Base-by-base conservation (phyloP, 2,888 invertebrate genomes). In the Gymnoscelis rufifasciata region DNA sequence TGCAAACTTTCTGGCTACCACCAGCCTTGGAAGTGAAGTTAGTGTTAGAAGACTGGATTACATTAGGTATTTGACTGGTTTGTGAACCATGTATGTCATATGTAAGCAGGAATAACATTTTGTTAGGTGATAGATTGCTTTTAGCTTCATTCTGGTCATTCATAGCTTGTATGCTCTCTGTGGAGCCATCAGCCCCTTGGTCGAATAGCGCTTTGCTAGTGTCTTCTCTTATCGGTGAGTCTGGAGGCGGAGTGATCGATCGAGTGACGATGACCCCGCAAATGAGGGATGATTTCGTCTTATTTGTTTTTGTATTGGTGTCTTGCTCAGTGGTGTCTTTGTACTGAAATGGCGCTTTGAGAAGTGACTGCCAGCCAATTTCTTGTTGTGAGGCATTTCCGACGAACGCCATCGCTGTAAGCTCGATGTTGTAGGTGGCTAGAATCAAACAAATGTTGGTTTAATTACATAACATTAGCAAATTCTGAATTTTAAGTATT, bases 61-160 rank as follows among this genome's bases (percentile, higher is more conserved):
- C 87, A 1, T 87, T 79, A 0, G 87, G 83, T 36, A 80, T 74
- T 0, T 82, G 84, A n/a, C 83, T 82, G 1, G 87, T 78, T 12
- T 78, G 66, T 36, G 90, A 91, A 62, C 91, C 92, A 68, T 92
- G 90, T 81, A 93, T 93, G 63, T 93, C 93, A 54, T 93, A 93
- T 0, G 93, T 90, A 11, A 93, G 87, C 36, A 93, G 78, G 70
- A 92, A 93, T 39, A 90, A 71, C 80, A 87, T 83, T 73, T 80
- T 86, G 53, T 75, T 68, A 1, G 69, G 63, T 5, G 72, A 61
- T 26, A 77, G 54, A 54, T 83, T 84, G 64, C 86, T 90, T 49
- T 91, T 91, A 0, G 92, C 93, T 74, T 92, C 91, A 66, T 93
- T 93, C 47, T 94, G 92, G 68, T 93, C 93, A 71, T 95, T 94